Evolutionary conservation across 2,113 vertebrate genomes (phyloP).

Genomic region (Vulpes vulpes): DNA sequence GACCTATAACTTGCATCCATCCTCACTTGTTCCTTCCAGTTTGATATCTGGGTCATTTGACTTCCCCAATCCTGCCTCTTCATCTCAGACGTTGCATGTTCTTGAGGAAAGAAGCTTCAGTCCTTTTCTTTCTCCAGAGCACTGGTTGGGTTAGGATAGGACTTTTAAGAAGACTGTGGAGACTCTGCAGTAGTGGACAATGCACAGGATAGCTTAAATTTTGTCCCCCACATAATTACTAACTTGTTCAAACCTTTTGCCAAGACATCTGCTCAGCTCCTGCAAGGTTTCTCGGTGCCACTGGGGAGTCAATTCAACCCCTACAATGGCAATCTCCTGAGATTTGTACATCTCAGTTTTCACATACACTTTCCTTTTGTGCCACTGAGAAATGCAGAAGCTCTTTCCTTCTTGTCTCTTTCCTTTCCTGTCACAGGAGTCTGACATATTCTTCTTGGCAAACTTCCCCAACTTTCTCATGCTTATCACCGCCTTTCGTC

Average conservation of each 20-base stretch:
- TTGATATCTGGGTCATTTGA: background rate
- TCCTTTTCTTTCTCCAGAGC: background rate
- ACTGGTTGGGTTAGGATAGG: background rate
- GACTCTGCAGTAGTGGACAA: background rate
- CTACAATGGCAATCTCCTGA: background rate
- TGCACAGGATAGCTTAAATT: background rate
- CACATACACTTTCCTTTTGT: background rate
- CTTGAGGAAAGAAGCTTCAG: background rate
- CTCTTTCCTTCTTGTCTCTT: background rate
- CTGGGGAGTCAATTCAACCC: accelerated
- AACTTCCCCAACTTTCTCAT: background rate
- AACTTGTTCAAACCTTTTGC: background rate
- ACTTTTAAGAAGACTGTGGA: background rate
- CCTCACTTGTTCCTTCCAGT: background rate
- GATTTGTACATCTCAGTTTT: background rate
- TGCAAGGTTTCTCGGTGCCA: background rate
- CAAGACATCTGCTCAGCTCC: background rate
- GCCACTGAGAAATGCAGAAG: background rate
- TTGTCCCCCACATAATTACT: background rate
- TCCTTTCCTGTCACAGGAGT: background rate
- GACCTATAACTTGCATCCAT: background rate
- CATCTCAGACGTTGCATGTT: background rate
- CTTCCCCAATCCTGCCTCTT: background rate
- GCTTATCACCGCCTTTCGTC: background rate
- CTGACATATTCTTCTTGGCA: background rate